Evolutionary conservation across 2,888 invertebrate species (phyloP), one percentile per base, ranked within the genome.

Genomic region (Chelonus formosanus): DNA sequence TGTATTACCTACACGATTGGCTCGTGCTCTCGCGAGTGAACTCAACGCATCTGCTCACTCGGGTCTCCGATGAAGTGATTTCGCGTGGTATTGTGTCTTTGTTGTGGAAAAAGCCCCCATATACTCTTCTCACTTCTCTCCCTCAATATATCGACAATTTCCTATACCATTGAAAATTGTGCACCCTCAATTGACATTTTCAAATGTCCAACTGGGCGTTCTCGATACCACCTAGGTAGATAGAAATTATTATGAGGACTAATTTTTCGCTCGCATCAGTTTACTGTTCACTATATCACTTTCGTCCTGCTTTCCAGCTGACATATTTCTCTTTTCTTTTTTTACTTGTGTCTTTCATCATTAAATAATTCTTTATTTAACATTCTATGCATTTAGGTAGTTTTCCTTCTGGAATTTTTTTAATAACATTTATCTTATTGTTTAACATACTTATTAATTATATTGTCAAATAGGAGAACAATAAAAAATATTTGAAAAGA

Each of bases 31-130:
- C 45, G 53, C 65, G 55, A 32, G 58, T 56, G 44, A 43, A 54
- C 68, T 70, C 53, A 55, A 56, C 65, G 69, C 80, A 80, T 80
- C 80, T 80, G 80, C 78, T 76, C 71, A 48, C 64, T 61, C 67
- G 65, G 56, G 53, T 74, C 64, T 75, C 75, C 76, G 79, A 80
- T 78, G 76, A 79, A 80, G 80, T 78, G 80, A 80, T 80, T 80
- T 78, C 75, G 68, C 71, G 73, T 70, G 70, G 73, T 72, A 73
- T 73, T 72, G 75, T 74, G 65, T 70, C 74, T 75, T 73, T 73
- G 74, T 75, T 73, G 52, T 52, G 34, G 34, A 52, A 32, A 52
- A 52, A 52, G 8, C 54, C 35, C 45, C 63, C 55, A 48, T n/a
- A 10, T 44, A 34, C n/a, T 40, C 10, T 4, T 55, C 47, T 5